Evolutionary conservation across 2,113 vertebrate genomes (phyloP).

Genomic region (Petroica traversi): DNA sequence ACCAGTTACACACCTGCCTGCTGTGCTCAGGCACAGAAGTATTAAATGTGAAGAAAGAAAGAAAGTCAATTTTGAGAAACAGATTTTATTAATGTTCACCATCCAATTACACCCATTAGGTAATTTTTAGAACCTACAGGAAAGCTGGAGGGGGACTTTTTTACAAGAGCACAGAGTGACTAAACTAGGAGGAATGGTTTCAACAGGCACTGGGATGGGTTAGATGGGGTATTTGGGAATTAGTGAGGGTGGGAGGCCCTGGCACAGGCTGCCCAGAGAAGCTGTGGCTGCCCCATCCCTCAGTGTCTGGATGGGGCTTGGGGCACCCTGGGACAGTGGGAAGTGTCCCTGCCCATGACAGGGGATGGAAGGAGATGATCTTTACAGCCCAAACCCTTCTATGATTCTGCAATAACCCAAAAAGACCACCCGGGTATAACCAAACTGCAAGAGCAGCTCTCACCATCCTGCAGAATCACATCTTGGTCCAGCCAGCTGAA

Average conservation of each 20-base stretch:
- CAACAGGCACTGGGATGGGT: neutral
- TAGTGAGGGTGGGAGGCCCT: neutral
- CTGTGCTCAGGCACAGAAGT: fast-evolving
- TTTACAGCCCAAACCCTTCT: neutral
- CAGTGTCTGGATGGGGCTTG: fast-evolving
- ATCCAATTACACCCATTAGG: neutral
- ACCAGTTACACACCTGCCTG: neutral
- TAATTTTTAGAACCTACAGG: neutral
- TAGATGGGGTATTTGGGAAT: neutral
- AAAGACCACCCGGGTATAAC: neutral
- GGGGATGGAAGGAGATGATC: neutral
- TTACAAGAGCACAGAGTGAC: neutral
- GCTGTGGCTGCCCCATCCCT: neutral
- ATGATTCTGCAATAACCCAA: neutral
- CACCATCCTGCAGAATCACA: neutral
- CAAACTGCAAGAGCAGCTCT: neutral
- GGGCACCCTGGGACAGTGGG: neutral
- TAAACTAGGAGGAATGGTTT: neutral
- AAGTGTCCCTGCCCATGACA: neutral
- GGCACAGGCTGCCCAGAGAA: neutral
- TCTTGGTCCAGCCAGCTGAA: neutral
- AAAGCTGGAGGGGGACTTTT: neutral
- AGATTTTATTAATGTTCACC: neutral
- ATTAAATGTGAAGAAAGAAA: neutral
- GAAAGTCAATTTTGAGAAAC: neutral